phyloP scores from a whole-genome alignment of 2,797 vertebrate genomes.

The Echeneis naucrates region DNA sequence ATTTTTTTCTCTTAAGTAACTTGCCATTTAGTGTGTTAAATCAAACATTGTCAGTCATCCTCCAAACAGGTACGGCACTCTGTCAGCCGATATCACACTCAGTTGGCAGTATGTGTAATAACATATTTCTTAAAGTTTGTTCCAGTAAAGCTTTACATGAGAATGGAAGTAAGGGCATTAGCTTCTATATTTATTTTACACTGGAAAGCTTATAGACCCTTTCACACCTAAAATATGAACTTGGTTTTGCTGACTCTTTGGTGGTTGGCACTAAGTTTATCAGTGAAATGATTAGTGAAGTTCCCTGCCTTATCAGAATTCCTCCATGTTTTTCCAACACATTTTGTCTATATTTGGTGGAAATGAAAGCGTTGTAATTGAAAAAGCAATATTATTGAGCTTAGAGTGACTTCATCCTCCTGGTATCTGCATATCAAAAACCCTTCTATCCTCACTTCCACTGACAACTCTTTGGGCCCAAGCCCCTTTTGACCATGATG shows the following conservation, averaged over 20 bases:
- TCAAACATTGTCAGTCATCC: conserved; percentile 1
- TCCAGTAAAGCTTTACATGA: conserved; percentile 7
- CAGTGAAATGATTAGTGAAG: conserved; percentile 43
- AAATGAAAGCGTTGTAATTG: conserved; percentile 64
- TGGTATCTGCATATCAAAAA: conserved; percentile 71
- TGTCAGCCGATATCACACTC: background rate
- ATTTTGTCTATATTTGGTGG: conserved; percentile 70
- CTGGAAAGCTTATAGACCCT: background rate
- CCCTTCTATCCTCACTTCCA: conserved; percentile 44
- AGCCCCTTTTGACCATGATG: conserved; percentile 59
- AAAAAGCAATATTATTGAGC: conserved; percentile 61
- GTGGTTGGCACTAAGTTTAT: conserved; percentile 47
- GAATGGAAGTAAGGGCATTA: background rate
- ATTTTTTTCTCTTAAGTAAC: background rate
- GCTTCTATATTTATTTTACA: conserved; percentile 3
- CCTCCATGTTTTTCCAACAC: conserved; percentile 51
- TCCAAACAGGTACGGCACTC: background rate
- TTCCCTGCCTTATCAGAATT: conserved; percentile 60
- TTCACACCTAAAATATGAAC: conserved; percentile 31
- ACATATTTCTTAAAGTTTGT: background rate
- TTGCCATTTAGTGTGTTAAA: background rate
- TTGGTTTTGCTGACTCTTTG: conserved; percentile 11
- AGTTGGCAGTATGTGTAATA: conserved; percentile 4
- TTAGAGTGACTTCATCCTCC: conserved; percentile 64
- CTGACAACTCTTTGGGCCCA: conserved; percentile 67